Conservation (phyloP, 2,797 vertebrate species). For the Vireo griseus region DNA sequence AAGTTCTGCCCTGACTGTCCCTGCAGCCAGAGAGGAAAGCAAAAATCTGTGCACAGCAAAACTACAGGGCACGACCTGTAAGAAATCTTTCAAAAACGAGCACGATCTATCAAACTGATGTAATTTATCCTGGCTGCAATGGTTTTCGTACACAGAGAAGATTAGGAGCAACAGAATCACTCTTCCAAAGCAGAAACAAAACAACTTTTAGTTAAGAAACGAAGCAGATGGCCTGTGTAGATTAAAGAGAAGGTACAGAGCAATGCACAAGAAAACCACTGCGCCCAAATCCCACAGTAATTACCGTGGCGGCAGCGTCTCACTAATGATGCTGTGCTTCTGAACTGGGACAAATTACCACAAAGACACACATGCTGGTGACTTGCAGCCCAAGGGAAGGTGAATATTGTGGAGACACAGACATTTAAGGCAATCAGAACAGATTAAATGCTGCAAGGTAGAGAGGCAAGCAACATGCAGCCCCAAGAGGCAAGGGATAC, state of each 20-base stretch:
- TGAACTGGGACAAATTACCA: conserved; percentile 61
- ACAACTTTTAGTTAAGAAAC: conserved; percentile 67
- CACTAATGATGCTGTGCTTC: conserved; percentile 55
- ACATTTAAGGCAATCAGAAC: background rate
- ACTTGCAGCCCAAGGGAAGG: conserved; percentile 41
- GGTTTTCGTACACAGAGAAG: background rate
- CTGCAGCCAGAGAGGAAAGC: background rate
- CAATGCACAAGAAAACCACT: conserved; percentile 30
- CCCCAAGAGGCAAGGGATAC: background rate
- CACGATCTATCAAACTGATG: background rate
- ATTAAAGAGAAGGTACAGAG: conserved; percentile 59
- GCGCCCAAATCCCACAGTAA: conserved; percentile 66
- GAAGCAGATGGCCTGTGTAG: conserved; percentile 65
- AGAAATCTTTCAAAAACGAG: background rate
- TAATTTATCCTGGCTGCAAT: background rate
- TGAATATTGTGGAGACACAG: background rate
- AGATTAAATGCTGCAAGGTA: background rate
- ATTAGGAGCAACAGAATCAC: conserved; percentile 18
- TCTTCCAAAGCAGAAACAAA: conserved; percentile 32
- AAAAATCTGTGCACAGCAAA: background rate
- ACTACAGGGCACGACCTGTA: rapidly evolving
- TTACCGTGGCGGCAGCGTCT: conserved; percentile 21
- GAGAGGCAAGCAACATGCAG: background rate
- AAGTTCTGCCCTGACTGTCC: background rate
- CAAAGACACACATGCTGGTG: background rate